Evolutionary conservation across 2,797 vertebrate genomes (phyloP).

Genomic region (Apogon hyalosoma): DNA sequence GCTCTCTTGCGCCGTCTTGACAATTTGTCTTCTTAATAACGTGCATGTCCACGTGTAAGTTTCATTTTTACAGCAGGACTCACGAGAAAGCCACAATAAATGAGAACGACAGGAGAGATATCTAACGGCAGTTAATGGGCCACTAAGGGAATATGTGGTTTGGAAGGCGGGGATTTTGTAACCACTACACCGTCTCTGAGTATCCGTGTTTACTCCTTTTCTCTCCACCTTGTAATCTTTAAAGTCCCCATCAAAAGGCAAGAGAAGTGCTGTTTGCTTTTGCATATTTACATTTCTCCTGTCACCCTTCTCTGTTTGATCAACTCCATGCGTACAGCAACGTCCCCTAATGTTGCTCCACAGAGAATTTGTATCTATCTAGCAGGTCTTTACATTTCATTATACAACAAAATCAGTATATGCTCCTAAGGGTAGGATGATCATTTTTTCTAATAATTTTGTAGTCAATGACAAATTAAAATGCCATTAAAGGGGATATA

Average conservation of each 20-base stretch:
- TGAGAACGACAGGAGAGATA: conserved; percentile 39
- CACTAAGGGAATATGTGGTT: conserved; percentile 61
- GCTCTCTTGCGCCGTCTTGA: conserved; percentile 10
- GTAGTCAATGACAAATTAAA: too few relatives aligned
- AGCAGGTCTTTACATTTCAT: too few relatives aligned
- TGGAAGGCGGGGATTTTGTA: conserved; percentile 37
- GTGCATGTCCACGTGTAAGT: conserved; percentile 16
- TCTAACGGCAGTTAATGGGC: conserved; percentile 66
- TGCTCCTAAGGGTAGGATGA: too few relatives aligned
- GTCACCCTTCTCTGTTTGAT: conserved; percentile 12
- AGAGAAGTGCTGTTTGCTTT: too few relatives aligned
- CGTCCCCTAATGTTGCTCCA: too few relatives aligned
- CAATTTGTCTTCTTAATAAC: conserved; percentile 48
- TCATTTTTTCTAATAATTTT: too few relatives aligned
- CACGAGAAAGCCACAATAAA: conserved; percentile 47
- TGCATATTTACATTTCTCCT: too few relatives aligned
- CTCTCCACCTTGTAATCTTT: conserved; percentile 4
- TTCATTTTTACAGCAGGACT: conserved; percentile 46
- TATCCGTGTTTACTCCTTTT: conserved; percentile 13
- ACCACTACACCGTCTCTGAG: conserved; percentile 27
- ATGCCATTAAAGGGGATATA: too few relatives aligned
- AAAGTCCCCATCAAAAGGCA: background rate
- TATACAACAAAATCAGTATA: too few relatives aligned
- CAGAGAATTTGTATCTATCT: too few relatives aligned
- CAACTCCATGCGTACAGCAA: too few relatives aligned